Conservation (phyloP, 2,888 invertebrate genomes). For the Drosophila ustulata region DNA sequence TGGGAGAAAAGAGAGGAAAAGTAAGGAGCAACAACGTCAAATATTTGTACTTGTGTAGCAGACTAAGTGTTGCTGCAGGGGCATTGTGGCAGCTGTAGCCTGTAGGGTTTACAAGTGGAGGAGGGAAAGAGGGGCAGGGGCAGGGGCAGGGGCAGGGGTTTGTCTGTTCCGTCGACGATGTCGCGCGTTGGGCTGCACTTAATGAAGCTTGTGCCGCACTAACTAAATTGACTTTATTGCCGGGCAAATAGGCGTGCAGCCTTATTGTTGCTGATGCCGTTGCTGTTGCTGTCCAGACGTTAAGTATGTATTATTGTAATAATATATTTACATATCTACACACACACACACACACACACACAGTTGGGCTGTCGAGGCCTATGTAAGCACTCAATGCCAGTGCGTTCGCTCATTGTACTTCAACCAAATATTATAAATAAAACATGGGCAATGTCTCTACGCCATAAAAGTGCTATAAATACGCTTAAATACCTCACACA, state of each 20-base stretch:
- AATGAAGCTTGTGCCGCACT: constrained; percentile 70
- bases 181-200: constrained; percentile 74
- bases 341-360: constrained; percentile 9
- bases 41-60: constrained; percentile 57
- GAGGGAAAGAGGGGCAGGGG: background rate
- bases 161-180: constrained; percentile 51
- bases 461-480: constrained; percentile 56
- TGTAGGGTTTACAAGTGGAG: background rate
- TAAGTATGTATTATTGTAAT: constrained; percentile 75
- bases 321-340: constrained; percentile 70
- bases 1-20: constrained; percentile 9
- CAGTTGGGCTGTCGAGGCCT: constrained; percentile 30
- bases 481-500: constrained; percentile 22
- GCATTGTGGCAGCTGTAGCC: constrained; percentile 28
- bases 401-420: constrained; percentile 65
- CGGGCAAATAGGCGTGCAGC: constrained; percentile 72
- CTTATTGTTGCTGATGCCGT: constrained; percentile 18
- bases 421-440: constrained; percentile 69
- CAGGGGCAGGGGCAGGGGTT: constrained; percentile 4
- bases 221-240: constrained; percentile 82
- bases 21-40: constrained; percentile 43
- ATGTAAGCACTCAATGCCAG: constrained; percentile 60
- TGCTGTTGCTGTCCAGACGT: constrained; percentile 34
- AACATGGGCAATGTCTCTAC: constrained; percentile 58
- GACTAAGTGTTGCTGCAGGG: constrained; percentile 50